Base-by-base conservation (phyloP, 1,140 invertebrate genomes). In the Kradibia gibbosae region DNA sequence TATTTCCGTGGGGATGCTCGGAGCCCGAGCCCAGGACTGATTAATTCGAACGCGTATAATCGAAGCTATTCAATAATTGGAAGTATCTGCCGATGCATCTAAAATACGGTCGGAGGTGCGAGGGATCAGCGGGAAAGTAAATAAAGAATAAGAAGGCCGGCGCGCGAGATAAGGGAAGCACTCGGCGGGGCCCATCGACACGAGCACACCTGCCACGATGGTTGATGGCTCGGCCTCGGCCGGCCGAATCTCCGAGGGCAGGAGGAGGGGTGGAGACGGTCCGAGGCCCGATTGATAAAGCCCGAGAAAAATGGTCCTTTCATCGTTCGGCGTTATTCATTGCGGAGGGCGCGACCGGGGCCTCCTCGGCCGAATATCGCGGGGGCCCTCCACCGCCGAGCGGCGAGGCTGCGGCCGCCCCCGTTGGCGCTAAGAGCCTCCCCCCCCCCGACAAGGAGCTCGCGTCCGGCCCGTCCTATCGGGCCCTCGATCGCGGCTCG, bases 241-340 rank as follows among this genome's bases (percentile, higher is more conserved):
- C n/a, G n/a, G n/a, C n/a, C n/a, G n/a, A n/a, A n/a, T n/a, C n/a
- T n/a, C n/a, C n/a, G n/a, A n/a, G n/a, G n/a, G n/a, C n/a, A n/a
- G n/a, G n/a, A n/a, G n/a, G n/a, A n/a, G n/a, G n/a, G n/a, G n/a
- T n/a, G n/a, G n/a, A n/a, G n/a, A n/a, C n/a, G n/a, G n/a, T n/a
- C n/a, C n/a, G n/a, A n/a, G n/a, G n/a, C n/a, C n/a, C n/a, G n/a
- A n/a, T n/a, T n/a, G n/a, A n/a, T n/a, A n/a, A n/a, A n/a, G n/a
- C n/a, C n/a, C n/a, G 42, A 17, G 42, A 70, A 70, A 22, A 70
- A 36, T 39, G 25, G 70, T 76, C 71, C 53, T 60, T 60, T 80
- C 78, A 45, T 78, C 83, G 83, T 84, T 72, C 73, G 80, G 83
- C 78, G 85, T 86, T 86, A 88, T 86, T 88, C 87, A 87, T 86